Base-by-base conservation (phyloP, 1,140 invertebrate species). In the Apis mellifera region DNA sequence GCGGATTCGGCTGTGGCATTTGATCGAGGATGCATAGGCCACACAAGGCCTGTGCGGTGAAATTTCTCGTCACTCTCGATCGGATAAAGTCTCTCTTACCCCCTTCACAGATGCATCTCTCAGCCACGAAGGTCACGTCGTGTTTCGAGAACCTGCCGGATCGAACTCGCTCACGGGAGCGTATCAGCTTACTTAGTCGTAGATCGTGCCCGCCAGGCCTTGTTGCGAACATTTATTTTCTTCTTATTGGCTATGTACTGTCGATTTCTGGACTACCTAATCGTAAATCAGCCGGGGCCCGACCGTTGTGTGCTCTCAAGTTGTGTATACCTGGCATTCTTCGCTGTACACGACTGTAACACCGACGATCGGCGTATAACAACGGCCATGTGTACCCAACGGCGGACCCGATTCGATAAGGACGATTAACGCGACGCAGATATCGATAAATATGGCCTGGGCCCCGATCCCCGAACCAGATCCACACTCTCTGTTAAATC, bases 261-360 rank as follows among this genome's bases (percentile, higher is more conserved):
- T 89, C 87, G 87, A 89, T 89, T 89, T 89, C 87, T 88, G 84
- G 87, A 80, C 87, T 89, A 89, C 87, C 86, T 89, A 89, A 89
- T 88, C 87, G 87, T 89, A 89, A 89, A 89, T 88, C 87, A 89
- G 82, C 57, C 23, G 71, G 48, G 69, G 5, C 11, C 59, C 84
- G 86, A 84, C 84, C 82, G 82, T 42, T 42, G 32, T 72, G 78
- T n/a, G n/a, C n/a, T n/a, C 78, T 68, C 84, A 42, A 64, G 72
- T 73, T 66, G 79, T 85, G 59, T 75, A 77, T 88, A 83, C 62
- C 73, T 83, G 83, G 83, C 84, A 84, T 88, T 89, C 87, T 82
- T 86, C 48, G 75, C 59, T 75, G 74, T 85, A 86, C 86, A 81
- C 60, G 57, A 78, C 71, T 86, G 84, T 89, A 86, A 89, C 72